Percentiles rank a stretch among this genome's conserved stretches.
Conservation (phyloP, 2,113 vertebrate species). For the Hemibagrus wyckioides region DNA sequence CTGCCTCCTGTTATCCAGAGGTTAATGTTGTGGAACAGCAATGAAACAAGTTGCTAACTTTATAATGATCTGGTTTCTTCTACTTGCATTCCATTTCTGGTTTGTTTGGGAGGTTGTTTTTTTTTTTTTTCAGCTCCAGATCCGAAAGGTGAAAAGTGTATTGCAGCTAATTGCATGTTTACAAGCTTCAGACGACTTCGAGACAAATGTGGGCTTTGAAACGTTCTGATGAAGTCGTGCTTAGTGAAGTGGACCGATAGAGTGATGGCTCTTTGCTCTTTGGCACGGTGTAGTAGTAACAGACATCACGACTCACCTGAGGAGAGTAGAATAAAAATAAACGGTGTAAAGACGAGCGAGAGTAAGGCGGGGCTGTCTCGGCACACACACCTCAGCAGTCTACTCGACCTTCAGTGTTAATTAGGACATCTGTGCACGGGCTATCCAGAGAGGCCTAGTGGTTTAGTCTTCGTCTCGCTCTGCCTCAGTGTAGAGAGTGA, state of each 20-base stretch:
- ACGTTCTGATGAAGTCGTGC: not conserved
- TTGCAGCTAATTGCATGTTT: not conserved
- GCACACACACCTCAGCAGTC: slow-evolving; percentile 36
- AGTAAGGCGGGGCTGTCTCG: slow-evolving; percentile 20
- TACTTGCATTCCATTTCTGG: not conserved
- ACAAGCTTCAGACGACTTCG: not conserved
- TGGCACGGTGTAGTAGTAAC: not conserved
- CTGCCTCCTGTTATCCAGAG: not conserved
- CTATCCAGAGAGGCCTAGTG: slow-evolving; percentile 35
- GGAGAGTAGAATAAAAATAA: slow-evolving; percentile 14
- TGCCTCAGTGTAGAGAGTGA: slow-evolving; percentile 23
- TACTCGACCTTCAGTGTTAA: slow-evolving; percentile 47
- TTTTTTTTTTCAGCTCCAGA: not conserved
- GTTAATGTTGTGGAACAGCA: slow-evolving; percentile 4
- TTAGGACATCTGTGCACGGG: slow-evolving; percentile 41
- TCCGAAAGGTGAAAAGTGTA: not conserved
- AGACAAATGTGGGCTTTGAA: not conserved
- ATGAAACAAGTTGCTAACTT: slow-evolving; percentile 2
- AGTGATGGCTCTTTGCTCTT: not conserved
- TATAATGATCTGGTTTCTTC: slow-evolving; percentile 3
- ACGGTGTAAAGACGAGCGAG: not conserved
- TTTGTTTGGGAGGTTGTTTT: not conserved
- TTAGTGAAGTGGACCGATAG: not conserved
- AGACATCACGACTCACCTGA: slow-evolving; percentile 10
- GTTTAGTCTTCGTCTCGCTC: slow-evolving; percentile 4